These are phyloP conservation scores for Apogon hyalosoma DNA, from an alignment of 2,797 vertebrate species.

Conservation along the genomic window DNA sequence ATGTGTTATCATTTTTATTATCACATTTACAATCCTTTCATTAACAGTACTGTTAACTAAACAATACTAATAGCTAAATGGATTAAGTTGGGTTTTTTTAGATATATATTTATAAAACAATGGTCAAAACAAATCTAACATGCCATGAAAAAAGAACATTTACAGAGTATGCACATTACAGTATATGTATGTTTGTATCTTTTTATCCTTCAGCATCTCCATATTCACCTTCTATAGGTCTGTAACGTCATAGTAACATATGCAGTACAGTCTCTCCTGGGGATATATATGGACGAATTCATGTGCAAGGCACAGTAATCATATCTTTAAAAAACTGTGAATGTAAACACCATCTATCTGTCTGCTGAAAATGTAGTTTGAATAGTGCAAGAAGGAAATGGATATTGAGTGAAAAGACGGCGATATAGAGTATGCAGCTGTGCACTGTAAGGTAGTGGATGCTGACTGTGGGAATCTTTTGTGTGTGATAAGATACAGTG, in stretches of 20 bases:
- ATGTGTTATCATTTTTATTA: neutral
- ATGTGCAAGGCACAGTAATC: conserved; percentile 38
- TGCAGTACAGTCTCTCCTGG: conserved; percentile 24
- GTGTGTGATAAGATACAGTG: conserved; percentile 37
- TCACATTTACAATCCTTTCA: neutral
- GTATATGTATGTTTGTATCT: conserved; percentile 1
- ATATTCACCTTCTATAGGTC: conserved; percentile 16
- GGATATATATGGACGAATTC: conserved; percentile 45
- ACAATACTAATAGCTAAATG: no score
- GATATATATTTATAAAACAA: neutral
- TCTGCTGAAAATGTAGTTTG: conserved; percentile 49
- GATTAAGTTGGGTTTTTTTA: neutral
- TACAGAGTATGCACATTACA: no score
- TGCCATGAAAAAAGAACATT: neutral
- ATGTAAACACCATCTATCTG: conserved; percentile 54
- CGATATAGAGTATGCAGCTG: conserved; percentile 51
- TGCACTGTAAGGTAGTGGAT: conserved; percentile 44
- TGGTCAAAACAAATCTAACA: neutral
- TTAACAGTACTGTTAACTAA: no score
- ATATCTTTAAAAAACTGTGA: conserved; percentile 47
- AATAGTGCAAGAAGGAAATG: conserved; percentile 49
- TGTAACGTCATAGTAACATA: conserved; percentile 24
- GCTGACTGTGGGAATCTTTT: conserved; percentile 63
- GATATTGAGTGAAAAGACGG: conserved; percentile 56
- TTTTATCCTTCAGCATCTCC: conserved; percentile 6